phyloP scores from a whole-genome alignment of 2,797 vertebrate genomes.

The Tadarida brasiliensis region DNA sequence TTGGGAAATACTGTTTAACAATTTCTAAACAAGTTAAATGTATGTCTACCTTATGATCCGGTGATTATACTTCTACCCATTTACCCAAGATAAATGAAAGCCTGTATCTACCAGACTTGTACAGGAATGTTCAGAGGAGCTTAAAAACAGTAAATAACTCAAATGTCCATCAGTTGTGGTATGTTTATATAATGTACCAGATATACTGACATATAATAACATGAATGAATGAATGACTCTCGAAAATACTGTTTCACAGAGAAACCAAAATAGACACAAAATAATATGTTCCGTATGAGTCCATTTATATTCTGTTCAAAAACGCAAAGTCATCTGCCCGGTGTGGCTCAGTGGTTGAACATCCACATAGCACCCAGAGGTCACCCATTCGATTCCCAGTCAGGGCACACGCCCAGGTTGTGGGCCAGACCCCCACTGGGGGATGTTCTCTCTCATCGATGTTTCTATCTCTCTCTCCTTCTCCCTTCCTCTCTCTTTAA shows the following conservation, averaged over 20 bases:
- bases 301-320: background rate
- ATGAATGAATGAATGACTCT: background rate
- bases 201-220: background rate
- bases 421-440: too few relatives aligned
- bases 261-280: background rate
- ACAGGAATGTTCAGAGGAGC: background rate
- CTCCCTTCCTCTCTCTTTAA: too few relatives aligned
- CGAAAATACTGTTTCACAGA: slow-evolving; percentile 1
- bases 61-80: background rate
- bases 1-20: background rate
- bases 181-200: background rate
- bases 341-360: too few relatives aligned
- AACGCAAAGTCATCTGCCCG: background rate
- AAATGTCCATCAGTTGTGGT: background rate
- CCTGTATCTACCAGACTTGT: background rate
- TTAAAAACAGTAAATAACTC: background rate
- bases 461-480: too few relatives aligned
- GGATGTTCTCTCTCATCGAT: too few relatives aligned
- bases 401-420: too few relatives aligned
- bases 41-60: background rate
- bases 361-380: too few relatives aligned
- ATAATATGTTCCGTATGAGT: background rate
- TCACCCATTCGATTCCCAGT: too few relatives aligned
- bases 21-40: background rate
- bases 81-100: slow-evolving; percentile 21